Conservation (phyloP, 2,888 invertebrate species). For the Vanessa cardui region DNA sequence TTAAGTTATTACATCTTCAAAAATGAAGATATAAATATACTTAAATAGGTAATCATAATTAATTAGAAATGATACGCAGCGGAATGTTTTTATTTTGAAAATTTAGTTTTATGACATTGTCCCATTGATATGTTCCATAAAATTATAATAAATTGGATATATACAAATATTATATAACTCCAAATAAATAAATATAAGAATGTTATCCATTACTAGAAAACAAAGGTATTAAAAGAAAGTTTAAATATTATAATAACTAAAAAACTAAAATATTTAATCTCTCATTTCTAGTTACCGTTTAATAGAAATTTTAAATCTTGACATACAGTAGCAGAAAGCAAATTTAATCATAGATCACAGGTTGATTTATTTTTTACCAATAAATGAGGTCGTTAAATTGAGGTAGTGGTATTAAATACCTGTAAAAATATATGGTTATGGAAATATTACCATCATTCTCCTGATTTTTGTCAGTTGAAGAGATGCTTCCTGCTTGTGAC, state of each 20-base stretch:
- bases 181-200: conserved; percentile 21
- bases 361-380: not conserved
- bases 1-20: too few relatives aligned
- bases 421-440: not conserved
- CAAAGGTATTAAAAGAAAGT: too few relatives aligned
- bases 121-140: too few relatives aligned
- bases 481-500: conserved; percentile 82
- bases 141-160: conserved; percentile 1
- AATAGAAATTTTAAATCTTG: conserved; percentile 24
- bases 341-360: not conserved
- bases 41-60: too few relatives aligned
- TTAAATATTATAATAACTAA: not conserved
- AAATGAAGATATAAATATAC: too few relatives aligned
- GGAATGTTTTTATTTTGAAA: too few relatives aligned
- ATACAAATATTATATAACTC: conserved; percentile 35
- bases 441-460: conserved; percentile 73
- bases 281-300: conserved; percentile 19
- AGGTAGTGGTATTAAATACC: not conserved
- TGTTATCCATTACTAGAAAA: not conserved
- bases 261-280: not conserved
- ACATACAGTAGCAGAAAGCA: conserved; percentile 10
- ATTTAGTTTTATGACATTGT: too few relatives aligned
- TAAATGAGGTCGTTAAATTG: not conserved
- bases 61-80: too few relatives aligned
- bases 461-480: conserved; percentile 78